A percentile compares a stretch with the other conserved stretches of the same genome.
phyloP scores from a whole-genome alignment of 1,140 invertebrate genomes.

The Myzus persicae region DNA sequence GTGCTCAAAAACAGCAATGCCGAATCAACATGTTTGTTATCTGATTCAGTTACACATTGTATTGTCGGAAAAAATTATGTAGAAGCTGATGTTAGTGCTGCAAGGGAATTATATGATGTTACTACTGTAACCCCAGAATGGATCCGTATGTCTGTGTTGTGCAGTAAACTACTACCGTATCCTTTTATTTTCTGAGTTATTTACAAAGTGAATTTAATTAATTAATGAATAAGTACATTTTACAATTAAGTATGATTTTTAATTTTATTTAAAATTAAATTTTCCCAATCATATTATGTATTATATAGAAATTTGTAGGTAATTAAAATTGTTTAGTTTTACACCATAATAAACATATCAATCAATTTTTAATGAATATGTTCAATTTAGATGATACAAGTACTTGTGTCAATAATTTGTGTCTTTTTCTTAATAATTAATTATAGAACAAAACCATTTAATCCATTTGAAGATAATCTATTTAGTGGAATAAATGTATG shows the following conservation, averaged over 20 bases:
- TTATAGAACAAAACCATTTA: conserved; percentile 70
- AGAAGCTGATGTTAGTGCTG: conserved; percentile 82
- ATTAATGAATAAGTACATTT: no score
- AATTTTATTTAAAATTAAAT: no score
- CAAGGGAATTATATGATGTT: conserved; percentile 89
- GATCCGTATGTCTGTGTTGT: conserved; percentile 78
- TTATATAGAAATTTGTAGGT: no score
- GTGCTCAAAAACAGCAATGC: conserved; percentile 82
- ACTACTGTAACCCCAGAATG: conserved; percentile 85
- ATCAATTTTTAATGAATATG: background rate
- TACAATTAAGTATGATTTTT: no score
- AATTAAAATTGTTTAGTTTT: no score
- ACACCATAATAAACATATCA: no score
- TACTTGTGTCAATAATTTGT: background rate
- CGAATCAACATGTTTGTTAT: conserved; percentile 83
- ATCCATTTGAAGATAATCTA: conserved; percentile 70
- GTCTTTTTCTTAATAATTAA: conserved; percentile 51
- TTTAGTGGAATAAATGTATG: conserved; percentile 79
- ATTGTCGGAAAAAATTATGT: conserved; percentile 82
- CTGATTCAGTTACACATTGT: conserved; percentile 87
- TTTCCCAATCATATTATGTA: no score
- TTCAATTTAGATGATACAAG: background rate
- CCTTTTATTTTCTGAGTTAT: conserved; percentile 65
- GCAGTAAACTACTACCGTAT: conserved; percentile 75
- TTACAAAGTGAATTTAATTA: background rate